A percentile compares a stretch with the other conserved stretches of the same genome.
Conservation (phyloP, 2,797 vertebrate species). For the Sylvia borin region DNA sequence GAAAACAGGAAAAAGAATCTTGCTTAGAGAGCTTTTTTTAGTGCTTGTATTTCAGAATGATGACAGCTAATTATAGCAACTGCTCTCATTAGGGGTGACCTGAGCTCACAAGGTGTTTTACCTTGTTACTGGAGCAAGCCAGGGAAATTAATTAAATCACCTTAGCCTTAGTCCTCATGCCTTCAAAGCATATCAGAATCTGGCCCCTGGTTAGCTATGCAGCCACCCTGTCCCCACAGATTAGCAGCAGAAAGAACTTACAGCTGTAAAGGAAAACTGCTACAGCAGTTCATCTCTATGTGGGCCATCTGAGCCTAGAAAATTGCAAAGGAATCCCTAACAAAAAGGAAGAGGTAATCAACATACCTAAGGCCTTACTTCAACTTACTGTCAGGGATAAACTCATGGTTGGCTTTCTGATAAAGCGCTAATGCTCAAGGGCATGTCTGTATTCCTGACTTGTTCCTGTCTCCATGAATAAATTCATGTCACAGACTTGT, state of each 20-base stretch:
- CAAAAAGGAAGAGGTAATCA: not conserved
- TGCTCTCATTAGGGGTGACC: not conserved
- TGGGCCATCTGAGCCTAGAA: not conserved
- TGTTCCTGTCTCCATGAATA: not conserved
- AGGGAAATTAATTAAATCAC: not conserved
- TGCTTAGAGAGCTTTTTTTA: not conserved
- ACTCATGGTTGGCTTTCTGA: not conserved
- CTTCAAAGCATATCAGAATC: not conserved
- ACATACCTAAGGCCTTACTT: not conserved
- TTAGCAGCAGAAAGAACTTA: not conserved
- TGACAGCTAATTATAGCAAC: slow-evolving; percentile 47
- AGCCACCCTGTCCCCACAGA: not conserved
- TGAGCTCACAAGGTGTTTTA: not conserved
- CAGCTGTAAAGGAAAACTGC: not conserved
- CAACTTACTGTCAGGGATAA: not conserved
- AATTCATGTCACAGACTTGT: not conserved
- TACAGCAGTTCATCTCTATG: not conserved
- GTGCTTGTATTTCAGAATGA: slow-evolving; percentile 12
- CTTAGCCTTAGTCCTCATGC: fast-evolving
- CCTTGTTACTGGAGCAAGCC: not conserved
- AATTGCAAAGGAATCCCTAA: not conserved
- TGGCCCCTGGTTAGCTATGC: not conserved
- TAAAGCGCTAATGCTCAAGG: not conserved
- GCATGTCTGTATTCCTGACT: not conserved
- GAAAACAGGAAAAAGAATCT: not conserved